Evolutionary conservation across 2,113 vertebrate species (phyloP).

Genomic region (Elgaria multicarinata): DNA sequence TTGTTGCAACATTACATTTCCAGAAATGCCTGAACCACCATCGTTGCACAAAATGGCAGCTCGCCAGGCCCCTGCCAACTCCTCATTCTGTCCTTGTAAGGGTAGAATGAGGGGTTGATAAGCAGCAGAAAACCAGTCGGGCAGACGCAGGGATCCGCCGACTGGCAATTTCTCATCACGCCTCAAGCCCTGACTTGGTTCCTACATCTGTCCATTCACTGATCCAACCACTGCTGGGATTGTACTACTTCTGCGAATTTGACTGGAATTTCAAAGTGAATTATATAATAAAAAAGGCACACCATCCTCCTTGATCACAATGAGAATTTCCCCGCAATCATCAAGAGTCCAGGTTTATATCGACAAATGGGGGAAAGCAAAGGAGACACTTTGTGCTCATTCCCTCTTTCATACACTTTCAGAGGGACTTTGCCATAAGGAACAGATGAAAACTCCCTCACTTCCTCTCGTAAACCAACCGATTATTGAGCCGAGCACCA

Average conservation of each 20-base stretch:
- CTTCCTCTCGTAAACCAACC: background rate
- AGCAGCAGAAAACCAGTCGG: too few relatives aligned
- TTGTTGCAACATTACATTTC: too few relatives aligned
- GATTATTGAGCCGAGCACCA: conserved; percentile 24
- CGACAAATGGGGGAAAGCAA: conserved; percentile 28
- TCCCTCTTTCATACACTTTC: background rate
- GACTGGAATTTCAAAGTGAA: background rate
- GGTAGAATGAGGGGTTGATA: too few relatives aligned
- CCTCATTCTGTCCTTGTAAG: too few relatives aligned
- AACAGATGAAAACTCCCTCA: conserved; percentile 33
- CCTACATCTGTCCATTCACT: background rate
- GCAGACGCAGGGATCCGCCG: too few relatives aligned
- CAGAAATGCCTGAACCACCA: too few relatives aligned
- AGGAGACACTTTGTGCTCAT: background rate
- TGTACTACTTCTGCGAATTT: too few relatives aligned
- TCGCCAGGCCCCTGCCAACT: too few relatives aligned
- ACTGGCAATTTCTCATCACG: too few relatives aligned
- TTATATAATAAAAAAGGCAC: background rate
- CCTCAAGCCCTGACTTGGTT: background rate
- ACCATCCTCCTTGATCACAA: background rate
- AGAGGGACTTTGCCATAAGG: background rate
- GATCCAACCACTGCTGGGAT: background rate
- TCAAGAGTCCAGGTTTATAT: conserved; percentile 36
- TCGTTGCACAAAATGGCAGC: too few relatives aligned
- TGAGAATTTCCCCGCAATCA: background rate